These are phyloP conservation scores for Leptogaster cylindrica DNA, from an alignment of 2,888 invertebrate species.

Conservation along the genomic window DNA sequence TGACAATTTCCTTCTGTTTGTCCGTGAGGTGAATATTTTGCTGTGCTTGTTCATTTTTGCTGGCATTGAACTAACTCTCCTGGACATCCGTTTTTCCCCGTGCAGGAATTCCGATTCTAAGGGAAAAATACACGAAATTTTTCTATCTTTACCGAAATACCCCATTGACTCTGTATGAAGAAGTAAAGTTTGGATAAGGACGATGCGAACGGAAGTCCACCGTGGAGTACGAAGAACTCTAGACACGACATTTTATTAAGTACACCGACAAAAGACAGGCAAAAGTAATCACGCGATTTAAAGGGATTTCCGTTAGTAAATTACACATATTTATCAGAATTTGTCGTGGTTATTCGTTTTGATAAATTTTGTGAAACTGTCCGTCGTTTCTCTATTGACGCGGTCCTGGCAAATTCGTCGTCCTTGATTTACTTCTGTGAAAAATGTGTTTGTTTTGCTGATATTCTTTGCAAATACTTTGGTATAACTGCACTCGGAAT, in stretches of 20 bases:
- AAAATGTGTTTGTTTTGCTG: too few species aligned
- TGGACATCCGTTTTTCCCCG: constrained; percentile 9
- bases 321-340: constrained; percentile 44
- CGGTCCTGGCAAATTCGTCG: background rate
- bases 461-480: too few species aligned
- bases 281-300: constrained; percentile 44
- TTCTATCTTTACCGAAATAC: constrained; percentile 3
- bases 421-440: too few species aligned
- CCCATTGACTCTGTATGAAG: constrained; percentile 14
- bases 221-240: background rate
- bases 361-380: constrained; percentile 32
- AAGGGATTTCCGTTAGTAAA: constrained; percentile 43
- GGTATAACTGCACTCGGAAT: too few species aligned
- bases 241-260: constrained; percentile 25
- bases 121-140: constrained; percentile 23
- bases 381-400: background rate
- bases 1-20: constrained; percentile 48
- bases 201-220: constrained; percentile 20
- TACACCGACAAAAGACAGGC: constrained; percentile 25
- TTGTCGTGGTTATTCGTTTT: constrained; percentile 42
- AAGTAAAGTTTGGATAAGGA: constrained; percentile 18
- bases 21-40: constrained; percentile 48
- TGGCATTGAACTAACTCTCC: constrained; percentile 19
- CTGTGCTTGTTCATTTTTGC: constrained; percentile 24
- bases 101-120: constrained; percentile 21